Base-by-base conservation (phyloP, 1,140 invertebrate genomes). In the Drosophila pandora region DNA sequence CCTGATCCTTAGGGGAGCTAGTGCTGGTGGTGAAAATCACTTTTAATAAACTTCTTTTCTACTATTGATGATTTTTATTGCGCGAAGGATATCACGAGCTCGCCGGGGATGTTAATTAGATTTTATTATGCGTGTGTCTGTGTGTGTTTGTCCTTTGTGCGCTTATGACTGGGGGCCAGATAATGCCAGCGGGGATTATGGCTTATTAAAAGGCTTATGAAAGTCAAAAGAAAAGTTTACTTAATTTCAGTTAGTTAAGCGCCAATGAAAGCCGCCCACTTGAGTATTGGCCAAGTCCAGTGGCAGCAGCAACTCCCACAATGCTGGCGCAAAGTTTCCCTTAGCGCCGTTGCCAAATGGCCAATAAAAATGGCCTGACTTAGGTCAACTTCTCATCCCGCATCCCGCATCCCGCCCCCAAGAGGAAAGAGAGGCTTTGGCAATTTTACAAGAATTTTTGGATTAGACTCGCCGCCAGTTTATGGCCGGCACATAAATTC, bases 181-280 rank as follows among this genome's bases (percentile, higher is more conserved):
- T 67, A 88, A 88, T 81, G 63, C 83, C 83, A 54, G 67, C 32
- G 83, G 83, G 65, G 83, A 88, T 88, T 88, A 83, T 88, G 76
- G 76, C 79, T 88, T 88, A 88, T 88, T 88, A 88, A 88, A 88
- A 88, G 83, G 83, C 83, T 88, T 88, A 88, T 88, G 83, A 88
- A 88, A 88, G 83, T 88, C 83, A 88, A 88, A 88, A 88, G 83
- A 88, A 69, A 88, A 88, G 84, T 88, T 88, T 88, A 79, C 83
- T 88, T 88, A 88, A 88, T 88, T 88, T 88, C 78, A 88, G 82
- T 87, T 87, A 87, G 82, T 87, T 87, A 88, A 88, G 83, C 82
- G 79, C 73, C 75, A 88, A 79, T 83, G 82, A 87, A 87, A 83
- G 77, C 82, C 73, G 73, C 62, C 82, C 82, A 85, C 82, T 85